Base-by-base conservation (phyloP, 2,797 vertebrate species). In the Alfaro cultratus region DNA sequence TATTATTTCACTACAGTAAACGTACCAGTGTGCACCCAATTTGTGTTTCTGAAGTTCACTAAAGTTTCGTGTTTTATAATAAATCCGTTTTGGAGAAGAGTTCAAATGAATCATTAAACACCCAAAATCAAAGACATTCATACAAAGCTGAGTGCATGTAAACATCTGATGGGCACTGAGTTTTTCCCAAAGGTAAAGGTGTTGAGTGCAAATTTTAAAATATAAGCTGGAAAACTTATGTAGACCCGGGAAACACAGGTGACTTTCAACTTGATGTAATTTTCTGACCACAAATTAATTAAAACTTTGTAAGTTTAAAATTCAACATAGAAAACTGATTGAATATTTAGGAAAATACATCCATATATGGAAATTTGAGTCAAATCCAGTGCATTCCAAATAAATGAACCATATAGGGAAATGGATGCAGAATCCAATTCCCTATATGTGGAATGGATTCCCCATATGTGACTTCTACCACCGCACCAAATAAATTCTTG, bases 401-500 rank as follows among this genome's bases (percentile, higher is more conserved):
- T n/a, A 26, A n/a, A 15, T 43, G 18, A 12, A 68, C 77, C 36
- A 71, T 3, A 31, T 10, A 3, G 36, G 5, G 1, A 51, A 74
- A 18, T 55, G 21, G 12, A 75, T 76, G 68, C 53, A 73, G 47
- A 6, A 55, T 16, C n/a, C n/a, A n/a, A n/a, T n/a, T n/a, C n/a
- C n/a, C n/a, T n/a, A n/a, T n/a, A n/a, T n/a, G n/a, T n/a, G n/a
- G n/a, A n/a, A n/a, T n/a, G n/a, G n/a, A n/a, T n/a, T n/a, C n/a
- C n/a, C n/a, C n/a, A 1, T 34, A 75, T 74, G 36, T 49, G 43
- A 80, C 49, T 47, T 23, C 62, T 16, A 68, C 53, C 51, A 83
- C 51, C 75, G 51, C 73, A 16, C 74, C 57, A 86, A 87, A 91
- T 85, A 90, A 90, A 92, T 89, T 90, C 82, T 88, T 87, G 86